Evolutionary conservation across 2,888 invertebrate genomes (phyloP), one percentile per base, ranked within the genome.

Genomic region (Drosophila formosana): DNA sequence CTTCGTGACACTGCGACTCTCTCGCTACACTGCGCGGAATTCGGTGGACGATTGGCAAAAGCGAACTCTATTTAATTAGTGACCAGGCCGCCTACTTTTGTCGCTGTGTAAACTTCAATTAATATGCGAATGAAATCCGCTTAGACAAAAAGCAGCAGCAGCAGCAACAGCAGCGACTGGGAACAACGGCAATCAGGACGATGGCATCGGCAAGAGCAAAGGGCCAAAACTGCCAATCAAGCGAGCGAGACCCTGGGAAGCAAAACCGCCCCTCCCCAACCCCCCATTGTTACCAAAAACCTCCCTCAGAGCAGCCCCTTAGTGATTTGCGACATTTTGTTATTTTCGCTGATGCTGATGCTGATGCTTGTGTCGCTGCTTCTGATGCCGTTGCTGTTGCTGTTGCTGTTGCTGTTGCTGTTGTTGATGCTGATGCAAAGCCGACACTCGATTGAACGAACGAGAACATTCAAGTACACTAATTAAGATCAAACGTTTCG

Each of bases 81-180:
- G 50, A 43, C 43, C 50, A 30, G 45, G 55, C 50, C 47, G 58
- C 34, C 58, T 49, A 64, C 50, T 58, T 78, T 85, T 78, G 69
- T 66, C 61, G 56, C 85, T 78, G 82, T 85, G 87, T 84, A 82
- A 76, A 87, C 75, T 85, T 84, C 80, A 82, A 85, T 85, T 85
- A 85, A 87, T 87, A 85, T 80, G 82, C 82, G 82, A 87, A 84
- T 87, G 71, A 82, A 84, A 85, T 85, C 87, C 82, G 87, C 85
- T 85, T 87, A 87, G 74, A 77, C 81, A 79, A 66, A 64, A 47
- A 74, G 65, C 66, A 52, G 56, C 23, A 52, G 61, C 41, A 52
- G 41, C 55, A 47, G 45, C 49, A 46, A 32, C 34, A 45, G 25
- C 34, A 28, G 11, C 34, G n/a, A 37, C 37, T 37, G 37, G 62